These are phyloP conservation scores for Hemaris fuciformis DNA, from an alignment of 2,888 invertebrate species.

Conservation along the genomic window DNA sequence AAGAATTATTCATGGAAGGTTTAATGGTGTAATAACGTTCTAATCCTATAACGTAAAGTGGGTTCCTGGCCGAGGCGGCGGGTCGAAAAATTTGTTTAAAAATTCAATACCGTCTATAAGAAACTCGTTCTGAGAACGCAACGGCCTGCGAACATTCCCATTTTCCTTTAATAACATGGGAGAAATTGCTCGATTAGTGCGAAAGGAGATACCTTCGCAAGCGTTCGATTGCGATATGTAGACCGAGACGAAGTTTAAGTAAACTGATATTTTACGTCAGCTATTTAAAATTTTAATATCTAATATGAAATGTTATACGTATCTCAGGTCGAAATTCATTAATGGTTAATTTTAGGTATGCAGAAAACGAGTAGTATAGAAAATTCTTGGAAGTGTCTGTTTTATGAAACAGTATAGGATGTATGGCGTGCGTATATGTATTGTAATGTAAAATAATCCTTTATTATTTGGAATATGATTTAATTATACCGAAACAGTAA, in stretches of 20 bases:
- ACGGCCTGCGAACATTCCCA: conserved; percentile 76
- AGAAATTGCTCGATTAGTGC: conserved; percentile 78
- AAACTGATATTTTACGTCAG: conserved; percentile 27
- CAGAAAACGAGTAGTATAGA: no score
- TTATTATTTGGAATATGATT: no score
- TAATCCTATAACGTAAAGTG: conserved; percentile 70
- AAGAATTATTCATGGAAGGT: conserved; percentile 57
- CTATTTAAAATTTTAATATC: conserved; percentile 13
- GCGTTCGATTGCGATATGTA: conserved; percentile 54
- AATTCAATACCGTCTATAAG: conserved; percentile 78
- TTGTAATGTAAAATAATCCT: no score
- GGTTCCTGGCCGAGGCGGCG: conserved; percentile 49
- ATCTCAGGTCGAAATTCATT: no score
- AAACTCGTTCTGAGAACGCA: conserved; percentile 73
- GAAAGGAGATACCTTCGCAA: conserved; percentile 57
- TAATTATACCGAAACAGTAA: no score
- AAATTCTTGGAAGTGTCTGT: no score
- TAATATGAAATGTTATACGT: not conserved
- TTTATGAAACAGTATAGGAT: no score
- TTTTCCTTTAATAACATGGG: conserved; percentile 76
- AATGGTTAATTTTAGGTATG: no score
- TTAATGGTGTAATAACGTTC: conserved; percentile 66
- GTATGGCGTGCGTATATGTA: no score
- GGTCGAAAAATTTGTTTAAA: conserved; percentile 77
- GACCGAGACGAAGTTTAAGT: conserved; percentile 41